These are phyloP conservation scores for Percopsis omiscomaycus DNA, from an alignment of 2,797 vertebrate genomes.

Conservation along the genomic window DNA sequence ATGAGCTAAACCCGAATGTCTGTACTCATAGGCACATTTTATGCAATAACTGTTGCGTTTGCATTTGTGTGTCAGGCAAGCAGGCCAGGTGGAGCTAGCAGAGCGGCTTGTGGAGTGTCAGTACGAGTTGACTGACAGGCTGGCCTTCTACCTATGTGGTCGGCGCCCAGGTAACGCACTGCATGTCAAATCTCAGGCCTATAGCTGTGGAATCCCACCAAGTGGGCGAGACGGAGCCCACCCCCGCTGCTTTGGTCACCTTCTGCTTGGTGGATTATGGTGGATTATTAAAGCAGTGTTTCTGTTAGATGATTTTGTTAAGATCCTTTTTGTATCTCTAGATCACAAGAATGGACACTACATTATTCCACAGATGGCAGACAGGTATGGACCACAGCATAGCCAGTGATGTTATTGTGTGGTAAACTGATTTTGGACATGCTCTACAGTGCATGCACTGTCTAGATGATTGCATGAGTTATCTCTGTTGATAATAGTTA, in stretches of 20 bases:
- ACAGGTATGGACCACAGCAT: constrained; percentile 81
- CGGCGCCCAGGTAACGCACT: constrained; percentile 85
- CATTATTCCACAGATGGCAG: constrained; percentile 99
- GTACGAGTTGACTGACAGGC: constrained; percentile 93
- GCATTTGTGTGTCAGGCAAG: constrained; percentile 80
- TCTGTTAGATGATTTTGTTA: too few species aligned
- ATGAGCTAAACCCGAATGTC: too few species aligned
- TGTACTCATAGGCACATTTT: neutral
- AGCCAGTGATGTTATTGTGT: constrained; percentile 13
- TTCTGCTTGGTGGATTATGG: too few species aligned
- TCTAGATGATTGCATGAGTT: constrained; percentile 20
- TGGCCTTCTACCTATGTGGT: constrained; percentile 95
- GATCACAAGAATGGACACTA: constrained; percentile 99
- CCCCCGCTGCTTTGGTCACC: too few species aligned
- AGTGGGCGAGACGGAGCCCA: too few species aligned
- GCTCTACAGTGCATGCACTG: neutral
- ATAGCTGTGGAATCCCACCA: too few species aligned
- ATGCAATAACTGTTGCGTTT: constrained; percentile 7
- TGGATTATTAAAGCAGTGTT: too few species aligned
- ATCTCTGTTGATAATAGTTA: neutral
- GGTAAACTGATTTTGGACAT: neutral
- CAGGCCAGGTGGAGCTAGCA: constrained; percentile 90
- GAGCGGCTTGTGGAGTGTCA: constrained; percentile 95
- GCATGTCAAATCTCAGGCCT: too few species aligned
- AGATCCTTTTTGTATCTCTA: constrained; percentile 50